Evolutionary conservation across 2,113 vertebrate species (phyloP).

Genomic region (Cochlearius cochlearius): DNA sequence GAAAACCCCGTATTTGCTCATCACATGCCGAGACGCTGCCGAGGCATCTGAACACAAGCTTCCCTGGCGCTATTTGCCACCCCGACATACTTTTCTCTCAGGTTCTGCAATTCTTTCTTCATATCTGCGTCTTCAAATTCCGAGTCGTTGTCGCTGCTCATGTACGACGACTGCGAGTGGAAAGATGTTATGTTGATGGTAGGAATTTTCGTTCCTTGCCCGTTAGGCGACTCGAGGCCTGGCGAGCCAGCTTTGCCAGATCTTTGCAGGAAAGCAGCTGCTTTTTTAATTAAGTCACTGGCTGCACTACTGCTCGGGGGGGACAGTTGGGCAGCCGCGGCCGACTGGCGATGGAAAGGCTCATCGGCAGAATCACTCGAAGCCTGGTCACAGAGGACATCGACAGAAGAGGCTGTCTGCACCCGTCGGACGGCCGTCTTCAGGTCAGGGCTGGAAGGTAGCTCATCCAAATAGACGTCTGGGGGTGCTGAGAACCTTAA

Average conservation of each 20-base stretch:
- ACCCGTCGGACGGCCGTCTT: constrained; percentile 75
- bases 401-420: constrained; percentile 81
- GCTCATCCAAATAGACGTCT: constrained; percentile 89
- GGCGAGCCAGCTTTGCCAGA: constrained; percentile 82
- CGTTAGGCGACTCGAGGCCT: constrained; percentile 80
- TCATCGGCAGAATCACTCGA: constrained; percentile 94
- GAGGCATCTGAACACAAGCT: background rate
- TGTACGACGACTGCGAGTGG: constrained; percentile 86
- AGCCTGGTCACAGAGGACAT: constrained; percentile 72
- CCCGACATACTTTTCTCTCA: constrained; percentile 89
- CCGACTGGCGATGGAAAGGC: constrained; percentile 69
- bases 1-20: background rate
- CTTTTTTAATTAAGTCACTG: constrained; percentile 89
- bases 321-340: constrained; percentile 68
- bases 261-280: constrained; percentile 88
- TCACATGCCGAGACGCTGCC: background rate
- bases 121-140: constrained; percentile 95
- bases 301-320: constrained; percentile 74
- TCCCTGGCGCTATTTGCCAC: background rate
- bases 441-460: constrained; percentile 78
- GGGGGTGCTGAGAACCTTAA: constrained; percentile 92
- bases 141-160: constrained; percentile 97
- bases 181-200: constrained; percentile 82
- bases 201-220: constrained; percentile 77
- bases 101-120: constrained; percentile 88